Conservation (phyloP, 2,888 invertebrate species). For the Ormyrus pomaceus region DNA sequence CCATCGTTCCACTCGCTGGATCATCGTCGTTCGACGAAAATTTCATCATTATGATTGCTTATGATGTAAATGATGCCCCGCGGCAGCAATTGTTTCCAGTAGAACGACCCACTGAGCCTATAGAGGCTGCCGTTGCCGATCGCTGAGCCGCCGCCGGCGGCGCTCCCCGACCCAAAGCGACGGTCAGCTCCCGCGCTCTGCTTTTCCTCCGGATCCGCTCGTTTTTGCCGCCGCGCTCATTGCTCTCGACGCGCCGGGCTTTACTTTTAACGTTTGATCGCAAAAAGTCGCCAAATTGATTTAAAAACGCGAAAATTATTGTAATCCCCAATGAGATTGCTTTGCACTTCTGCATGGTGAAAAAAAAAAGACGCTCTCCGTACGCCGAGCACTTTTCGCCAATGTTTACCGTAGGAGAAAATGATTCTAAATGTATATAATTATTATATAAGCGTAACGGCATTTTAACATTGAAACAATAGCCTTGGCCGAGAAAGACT, state of each 20-base stretch:
- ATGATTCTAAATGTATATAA: too few relatives aligned
- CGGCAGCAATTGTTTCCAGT: slow-evolving; percentile 76
- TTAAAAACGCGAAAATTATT: too few relatives aligned
- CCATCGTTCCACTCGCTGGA: slow-evolving; percentile 74
- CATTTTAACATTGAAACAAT: background rate
- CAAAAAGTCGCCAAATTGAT: too few relatives aligned
- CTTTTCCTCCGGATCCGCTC: slow-evolving; percentile 8
- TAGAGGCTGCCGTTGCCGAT: slow-evolving; percentile 60
- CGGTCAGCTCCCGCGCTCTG: slow-evolving; percentile 17
- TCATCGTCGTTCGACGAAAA: slow-evolving; percentile 75
- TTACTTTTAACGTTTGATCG: too few relatives aligned
- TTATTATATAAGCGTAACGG: too few relatives aligned
- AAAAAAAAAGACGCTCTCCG: too few relatives aligned
- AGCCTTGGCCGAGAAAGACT: background rate
- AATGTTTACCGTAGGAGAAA: background rate
- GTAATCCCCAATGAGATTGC: too few relatives aligned
- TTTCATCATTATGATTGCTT: slow-evolving; percentile 77
- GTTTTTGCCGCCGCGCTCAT: slow-evolving; percentile 6
- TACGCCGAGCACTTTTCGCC: background rate
- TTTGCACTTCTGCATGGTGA: too few relatives aligned
- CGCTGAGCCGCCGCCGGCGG: slow-evolving; percentile 15
- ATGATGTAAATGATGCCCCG: slow-evolving; percentile 80
- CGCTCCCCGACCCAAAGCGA: background rate
- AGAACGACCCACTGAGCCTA: slow-evolving; percentile 66
- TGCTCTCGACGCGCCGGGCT: too few relatives aligned